Conservation (phyloP, 1,140 invertebrate genomes). For the Amphibalanus amphitrite region DNA sequence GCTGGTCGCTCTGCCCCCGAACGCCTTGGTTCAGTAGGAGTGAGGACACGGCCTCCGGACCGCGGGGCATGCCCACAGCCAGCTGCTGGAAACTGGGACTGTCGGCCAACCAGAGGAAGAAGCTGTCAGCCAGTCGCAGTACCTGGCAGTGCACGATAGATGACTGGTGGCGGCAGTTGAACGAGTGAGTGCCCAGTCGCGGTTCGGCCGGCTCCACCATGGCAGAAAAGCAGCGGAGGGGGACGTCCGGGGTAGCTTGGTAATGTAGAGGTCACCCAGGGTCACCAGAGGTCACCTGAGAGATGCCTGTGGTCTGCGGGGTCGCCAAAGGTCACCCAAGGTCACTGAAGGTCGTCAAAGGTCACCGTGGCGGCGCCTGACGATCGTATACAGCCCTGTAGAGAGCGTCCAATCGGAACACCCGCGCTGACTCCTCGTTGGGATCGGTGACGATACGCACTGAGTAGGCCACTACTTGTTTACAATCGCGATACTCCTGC, state of each 20-base stretch:
- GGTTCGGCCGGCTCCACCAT: background rate
- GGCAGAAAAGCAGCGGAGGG: no score
- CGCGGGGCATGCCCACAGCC: background rate
- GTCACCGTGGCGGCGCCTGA: background rate
- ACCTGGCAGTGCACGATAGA: background rate
- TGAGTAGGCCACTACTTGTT: background rate
- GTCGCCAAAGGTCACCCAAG: no score
- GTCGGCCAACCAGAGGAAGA: background rate
- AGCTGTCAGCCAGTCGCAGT: background rate
- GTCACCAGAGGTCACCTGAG: no score
- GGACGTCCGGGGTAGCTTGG: no score
- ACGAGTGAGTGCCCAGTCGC: background rate
- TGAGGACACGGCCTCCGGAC: background rate
- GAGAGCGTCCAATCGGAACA: background rate
- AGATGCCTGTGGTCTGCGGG: no score
- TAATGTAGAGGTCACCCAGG: no score
- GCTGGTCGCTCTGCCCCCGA: background rate
- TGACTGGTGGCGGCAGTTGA: background rate
- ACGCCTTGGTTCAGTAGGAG: background rate
- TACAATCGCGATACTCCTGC: background rate
- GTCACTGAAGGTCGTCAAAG: no score
- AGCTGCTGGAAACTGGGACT: background rate
- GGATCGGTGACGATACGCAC: background rate
- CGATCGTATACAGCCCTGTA: background rate
- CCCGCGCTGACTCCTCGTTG: background rate